Conservation (phyloP, 2,113 vertebrate species). For the Hemiprocne comata region DNA sequence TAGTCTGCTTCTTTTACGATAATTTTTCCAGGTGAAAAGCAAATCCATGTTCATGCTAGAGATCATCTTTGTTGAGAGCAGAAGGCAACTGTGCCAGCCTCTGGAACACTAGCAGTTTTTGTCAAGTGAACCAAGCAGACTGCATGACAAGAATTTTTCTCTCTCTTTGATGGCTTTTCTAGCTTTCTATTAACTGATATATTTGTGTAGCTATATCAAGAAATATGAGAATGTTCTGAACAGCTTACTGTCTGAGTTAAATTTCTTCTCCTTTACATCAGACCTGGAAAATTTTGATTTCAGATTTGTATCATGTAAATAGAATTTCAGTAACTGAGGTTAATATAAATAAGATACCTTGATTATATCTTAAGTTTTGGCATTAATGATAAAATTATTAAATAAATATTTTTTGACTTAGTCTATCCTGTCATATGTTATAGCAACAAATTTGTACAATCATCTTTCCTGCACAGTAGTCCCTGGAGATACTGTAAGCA, state of each 20-base stretch:
- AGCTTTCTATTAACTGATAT: not conserved
- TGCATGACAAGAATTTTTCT: not conserved
- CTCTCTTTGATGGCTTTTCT: not conserved
- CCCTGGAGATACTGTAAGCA: not conserved
- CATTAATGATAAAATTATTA: too few relatives aligned
- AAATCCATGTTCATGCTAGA: not conserved
- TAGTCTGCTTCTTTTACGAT: not conserved
- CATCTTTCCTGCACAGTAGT: not conserved
- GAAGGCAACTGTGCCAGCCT: not conserved
- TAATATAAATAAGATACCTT: not conserved
- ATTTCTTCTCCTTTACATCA: not conserved
- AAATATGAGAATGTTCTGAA: not conserved
- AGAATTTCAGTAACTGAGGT: not conserved
- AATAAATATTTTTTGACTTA: not conserved
- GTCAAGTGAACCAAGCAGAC: not conserved
- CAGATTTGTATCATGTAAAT: not conserved
- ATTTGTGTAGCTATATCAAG: not conserved
- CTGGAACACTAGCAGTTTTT: not conserved
- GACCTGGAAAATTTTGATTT: not conserved
- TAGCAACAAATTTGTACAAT: not conserved
- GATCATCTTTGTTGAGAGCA: not conserved
- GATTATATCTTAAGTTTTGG: not conserved
- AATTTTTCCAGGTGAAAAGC: not conserved
- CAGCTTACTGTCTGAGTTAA: not conserved
- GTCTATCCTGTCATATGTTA: not conserved